phyloP scores from a whole-genome alignment of 2,113 vertebrate genomes.

The Nothocercus nigrocapillus region DNA sequence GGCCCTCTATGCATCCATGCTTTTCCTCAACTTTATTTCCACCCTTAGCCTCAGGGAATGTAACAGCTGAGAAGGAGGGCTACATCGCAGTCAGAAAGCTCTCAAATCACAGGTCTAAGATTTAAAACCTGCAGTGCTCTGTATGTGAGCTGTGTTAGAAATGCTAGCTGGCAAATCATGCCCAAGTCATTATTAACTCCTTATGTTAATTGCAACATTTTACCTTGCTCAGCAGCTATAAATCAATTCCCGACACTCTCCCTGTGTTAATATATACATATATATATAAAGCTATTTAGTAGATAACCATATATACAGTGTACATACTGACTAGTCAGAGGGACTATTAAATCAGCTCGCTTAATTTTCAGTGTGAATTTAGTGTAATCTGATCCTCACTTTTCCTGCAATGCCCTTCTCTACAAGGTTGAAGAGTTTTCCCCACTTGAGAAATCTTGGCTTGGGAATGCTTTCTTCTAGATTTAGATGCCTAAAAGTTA shows the following conservation, averaged over 20 bases:
- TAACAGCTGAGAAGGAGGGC: background rate
- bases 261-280: background rate
- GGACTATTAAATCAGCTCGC: background rate
- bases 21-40: background rate
- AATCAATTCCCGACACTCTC: background rate
- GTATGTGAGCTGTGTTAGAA: background rate
- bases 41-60: background rate
- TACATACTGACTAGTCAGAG: background rate
- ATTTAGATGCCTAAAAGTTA: background rate
- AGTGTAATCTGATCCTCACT: background rate
- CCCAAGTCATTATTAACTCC: background rate
- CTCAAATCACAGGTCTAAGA: background rate
- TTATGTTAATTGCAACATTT: constrained; percentile 24
- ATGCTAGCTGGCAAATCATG: background rate
- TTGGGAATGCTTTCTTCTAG: background rate
- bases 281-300: background rate
- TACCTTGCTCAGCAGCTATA: background rate
- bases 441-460: background rate
- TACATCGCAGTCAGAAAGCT: background rate
- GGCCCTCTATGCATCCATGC: background rate
- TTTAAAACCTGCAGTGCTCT: background rate
- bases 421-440: background rate
- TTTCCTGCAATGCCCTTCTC: background rate
- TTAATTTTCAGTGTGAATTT: background rate
- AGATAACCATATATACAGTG: background rate